Evolutionary conservation across 2,797 vertebrate species (phyloP).

Genomic region (Pyrocephalus nanus): DNA sequence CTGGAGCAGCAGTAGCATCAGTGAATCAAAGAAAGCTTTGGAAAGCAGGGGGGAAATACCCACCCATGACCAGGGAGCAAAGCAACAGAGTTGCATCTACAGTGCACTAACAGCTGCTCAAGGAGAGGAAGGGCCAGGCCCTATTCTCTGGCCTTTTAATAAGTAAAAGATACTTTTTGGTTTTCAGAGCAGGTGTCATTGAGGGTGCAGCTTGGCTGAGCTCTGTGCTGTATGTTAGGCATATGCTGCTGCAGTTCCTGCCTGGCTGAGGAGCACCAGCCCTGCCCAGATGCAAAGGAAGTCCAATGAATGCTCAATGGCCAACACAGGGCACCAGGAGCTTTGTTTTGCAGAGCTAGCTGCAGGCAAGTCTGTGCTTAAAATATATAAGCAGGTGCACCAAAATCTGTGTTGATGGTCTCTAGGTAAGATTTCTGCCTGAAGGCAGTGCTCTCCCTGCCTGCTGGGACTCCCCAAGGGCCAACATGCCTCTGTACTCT

Average conservation of each 20-base stretch:
- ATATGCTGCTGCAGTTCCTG: neutral
- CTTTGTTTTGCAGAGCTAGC: neutral
- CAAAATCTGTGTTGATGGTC: neutral
- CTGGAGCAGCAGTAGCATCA: neutral
- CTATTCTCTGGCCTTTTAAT: neutral
- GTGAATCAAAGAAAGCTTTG: neutral
- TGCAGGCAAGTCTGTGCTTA: neutral
- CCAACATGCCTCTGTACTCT: neutral
- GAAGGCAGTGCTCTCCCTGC: neutral
- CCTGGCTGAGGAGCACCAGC: neutral
- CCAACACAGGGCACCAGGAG: accelerated
- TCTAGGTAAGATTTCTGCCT: neutral
- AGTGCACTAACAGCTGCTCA: neutral
- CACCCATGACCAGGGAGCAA: neutral
- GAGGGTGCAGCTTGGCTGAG: neutral
- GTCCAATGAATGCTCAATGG: accelerated
- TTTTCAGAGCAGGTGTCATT: neutral
- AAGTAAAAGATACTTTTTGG: neutral
- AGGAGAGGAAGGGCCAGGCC: neutral
- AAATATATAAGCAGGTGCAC: neutral
- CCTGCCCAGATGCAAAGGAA: neutral
- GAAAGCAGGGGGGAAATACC: neutral
- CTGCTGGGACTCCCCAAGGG: neutral
- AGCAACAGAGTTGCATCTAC: accelerated
- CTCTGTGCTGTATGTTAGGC: accelerated